These are phyloP conservation scores for Sebastiscus albofasciatus DNA, from an alignment of 2,797 vertebrate species.

Conservation along the genomic window DNA sequence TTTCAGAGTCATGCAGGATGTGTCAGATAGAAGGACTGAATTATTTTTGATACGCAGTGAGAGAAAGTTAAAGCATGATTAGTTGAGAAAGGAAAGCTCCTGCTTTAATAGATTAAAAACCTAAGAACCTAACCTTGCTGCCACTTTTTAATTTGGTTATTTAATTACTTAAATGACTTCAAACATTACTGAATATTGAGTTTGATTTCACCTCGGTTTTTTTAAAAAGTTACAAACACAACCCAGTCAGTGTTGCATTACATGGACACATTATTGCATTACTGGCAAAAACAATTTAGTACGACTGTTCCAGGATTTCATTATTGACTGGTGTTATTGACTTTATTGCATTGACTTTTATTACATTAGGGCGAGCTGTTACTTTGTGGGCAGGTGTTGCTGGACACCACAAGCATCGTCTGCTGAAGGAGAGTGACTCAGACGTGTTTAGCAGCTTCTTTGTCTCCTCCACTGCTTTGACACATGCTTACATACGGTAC, in stretches of 20 bases:
- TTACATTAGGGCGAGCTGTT: slow-evolving; percentile 16
- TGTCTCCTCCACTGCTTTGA: neutral
- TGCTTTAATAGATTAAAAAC: neutral
- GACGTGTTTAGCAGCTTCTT: slow-evolving; percentile 1
- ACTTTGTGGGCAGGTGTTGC: slow-evolving; percentile 11
- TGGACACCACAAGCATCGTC: neutral
- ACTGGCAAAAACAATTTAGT: neutral
- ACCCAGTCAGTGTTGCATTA: neutral
- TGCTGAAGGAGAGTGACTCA: neutral
- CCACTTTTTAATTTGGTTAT: neutral
- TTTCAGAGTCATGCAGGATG: neutral
- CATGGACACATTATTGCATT: slow-evolving; percentile 8
- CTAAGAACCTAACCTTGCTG: neutral
- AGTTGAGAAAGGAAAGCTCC: neutral
- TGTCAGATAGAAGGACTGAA: neutral
- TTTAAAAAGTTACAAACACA: neutral
- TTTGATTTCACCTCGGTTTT: neutral
- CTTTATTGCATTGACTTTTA: slow-evolving; percentile 23
- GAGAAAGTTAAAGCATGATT: neutral
- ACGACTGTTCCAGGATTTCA: neutral
- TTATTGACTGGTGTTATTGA: slow-evolving; percentile 25
- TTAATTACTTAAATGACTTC: neutral
- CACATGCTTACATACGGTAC: neutral
- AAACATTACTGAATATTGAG: neutral
- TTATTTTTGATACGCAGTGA: neutral